Base-by-base conservation (phyloP, 2,113 vertebrate species). In the Illadopsis cleaveri region DNA sequence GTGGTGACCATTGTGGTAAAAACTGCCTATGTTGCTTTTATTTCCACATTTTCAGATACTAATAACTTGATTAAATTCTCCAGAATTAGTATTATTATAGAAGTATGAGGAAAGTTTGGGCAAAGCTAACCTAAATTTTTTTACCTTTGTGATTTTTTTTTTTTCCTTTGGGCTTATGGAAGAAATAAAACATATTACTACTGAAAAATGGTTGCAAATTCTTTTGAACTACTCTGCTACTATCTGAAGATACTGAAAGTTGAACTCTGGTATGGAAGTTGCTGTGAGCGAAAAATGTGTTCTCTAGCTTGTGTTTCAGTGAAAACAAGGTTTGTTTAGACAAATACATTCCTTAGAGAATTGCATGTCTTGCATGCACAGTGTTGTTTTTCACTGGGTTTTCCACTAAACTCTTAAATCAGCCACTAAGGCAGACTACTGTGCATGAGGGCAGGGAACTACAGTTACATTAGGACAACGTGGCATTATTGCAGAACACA, bases 221-320 rank as follows among this genome's bases (percentile, higher is more conserved):
- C 77, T 95, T 96, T 93, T 96, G 65, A 96, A 65, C 70, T 79
- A 37, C 89, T 90, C 77, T 94, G 45, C 93, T 83, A 70, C 88
- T 77, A 82, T 83, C 81, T 95, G 94, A 96, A 96, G 95, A 97
- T 87, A 56, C 84, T 96, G 93, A 87, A 97, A 95, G 78, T 82
- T 96, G 94, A 93, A 85, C 64, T 87, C 86, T 88, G 84, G 70
- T 69, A 73, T 93, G 95, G 78, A 95, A 79, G 82, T 87, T 84
- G 62, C 70, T 87, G 45, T 93, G 61, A 61, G 50, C 28, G 78
- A 73, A 87, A 94, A 93, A 61, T 48, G 45, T 69, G 40, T 87
- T 94, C 48, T 91, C 45, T 95, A 97, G 73, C 82, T 93, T 95
- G 77, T 90, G 86, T 90, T 93, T 89, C 93, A 91, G 61, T 95